Conservation (phyloP, 2,888 invertebrate species). For the Steinernema hermaphroditum region DNA sequence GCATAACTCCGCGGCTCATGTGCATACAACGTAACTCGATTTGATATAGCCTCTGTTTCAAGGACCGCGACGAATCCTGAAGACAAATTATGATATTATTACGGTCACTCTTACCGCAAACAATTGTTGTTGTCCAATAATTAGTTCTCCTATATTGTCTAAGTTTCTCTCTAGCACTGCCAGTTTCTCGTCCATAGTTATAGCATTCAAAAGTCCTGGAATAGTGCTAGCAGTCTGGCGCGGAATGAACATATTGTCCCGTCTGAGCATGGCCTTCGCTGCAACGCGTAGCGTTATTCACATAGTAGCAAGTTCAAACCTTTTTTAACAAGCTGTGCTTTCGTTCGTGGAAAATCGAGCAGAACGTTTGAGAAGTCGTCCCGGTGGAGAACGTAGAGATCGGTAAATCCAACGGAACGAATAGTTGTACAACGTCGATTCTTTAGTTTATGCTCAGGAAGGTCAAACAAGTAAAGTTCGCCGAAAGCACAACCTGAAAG, state of each 20-base stretch:
- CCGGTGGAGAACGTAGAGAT: constrained; percentile 34
- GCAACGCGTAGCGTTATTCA: not conserved
- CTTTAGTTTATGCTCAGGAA: constrained; percentile 29
- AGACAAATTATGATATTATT: not conserved
- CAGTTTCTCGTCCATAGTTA: constrained; percentile 16
- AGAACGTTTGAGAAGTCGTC: constrained; percentile 33
- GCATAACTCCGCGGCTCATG: not conserved
- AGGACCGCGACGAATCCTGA: constrained; percentile 3
- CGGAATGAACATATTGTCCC: constrained; percentile 19
- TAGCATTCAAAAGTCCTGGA: not conserved
- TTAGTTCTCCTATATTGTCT: constrained; percentile 5
- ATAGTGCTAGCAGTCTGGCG: not conserved
- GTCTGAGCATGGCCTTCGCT: constrained; percentile 12
- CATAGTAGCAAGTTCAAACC: constrained; percentile 2
- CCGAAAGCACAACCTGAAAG: constrained; percentile 26
- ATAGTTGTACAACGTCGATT: constrained; percentile 32
- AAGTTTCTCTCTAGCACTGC: not conserved
- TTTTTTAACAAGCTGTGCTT: constrained; percentile 35
- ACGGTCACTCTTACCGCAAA: not conserved
- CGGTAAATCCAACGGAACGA: constrained; percentile 34
- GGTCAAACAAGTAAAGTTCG: constrained; percentile 34
- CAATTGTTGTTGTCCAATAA: constrained; percentile 5
- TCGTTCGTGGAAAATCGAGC: constrained; percentile 35
- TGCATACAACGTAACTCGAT: not conserved
- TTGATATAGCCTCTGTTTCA: constrained; percentile 10